These are phyloP conservation scores for Acrobasis repandana DNA, from an alignment of 2,888 invertebrate species.

Conservation along the genomic window DNA sequence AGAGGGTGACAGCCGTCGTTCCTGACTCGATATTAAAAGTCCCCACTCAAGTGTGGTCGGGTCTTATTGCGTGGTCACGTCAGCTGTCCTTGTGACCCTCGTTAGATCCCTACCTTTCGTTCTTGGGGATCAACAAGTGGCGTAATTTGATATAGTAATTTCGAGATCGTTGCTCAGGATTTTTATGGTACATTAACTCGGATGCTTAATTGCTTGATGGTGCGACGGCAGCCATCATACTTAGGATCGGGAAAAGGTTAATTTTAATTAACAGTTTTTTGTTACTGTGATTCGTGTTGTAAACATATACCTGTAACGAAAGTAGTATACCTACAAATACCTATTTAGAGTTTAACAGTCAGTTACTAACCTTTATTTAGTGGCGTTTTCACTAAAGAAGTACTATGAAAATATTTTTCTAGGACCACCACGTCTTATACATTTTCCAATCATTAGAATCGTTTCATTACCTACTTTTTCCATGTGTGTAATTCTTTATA, in stretches of 20 bases:
- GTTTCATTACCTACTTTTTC: too few species aligned
- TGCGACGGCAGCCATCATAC: neutral
- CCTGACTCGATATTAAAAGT: constrained; percentile 57
- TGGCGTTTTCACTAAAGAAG: too few species aligned
- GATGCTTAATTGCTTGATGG: constrained; percentile 18
- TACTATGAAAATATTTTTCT: too few species aligned
- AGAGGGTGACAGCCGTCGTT: constrained; percentile 20
- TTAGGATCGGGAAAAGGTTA: constrained; percentile 3
- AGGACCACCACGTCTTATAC: too few species aligned
- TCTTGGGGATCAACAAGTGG: constrained; percentile 57
- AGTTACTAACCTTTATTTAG: too few species aligned
- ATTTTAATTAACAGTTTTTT: neutral
- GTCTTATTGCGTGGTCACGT: constrained; percentile 58
- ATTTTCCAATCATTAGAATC: too few species aligned
- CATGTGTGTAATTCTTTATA: too few species aligned
- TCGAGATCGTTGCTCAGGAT: constrained; percentile 35
- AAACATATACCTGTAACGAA: too few species aligned
- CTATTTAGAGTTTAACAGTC: too few species aligned
- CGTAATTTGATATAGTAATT: constrained; percentile 46
- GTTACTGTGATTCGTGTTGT: too few species aligned
- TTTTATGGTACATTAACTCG: constrained; percentile 35
- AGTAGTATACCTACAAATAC: too few species aligned
- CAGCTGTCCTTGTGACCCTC: constrained; percentile 60
- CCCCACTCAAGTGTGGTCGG: constrained; percentile 55
- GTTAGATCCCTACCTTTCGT: constrained; percentile 46